phyloP scores from a whole-genome alignment of 1,140 invertebrate species.

The Drosophila pseudoobscura region DNA sequence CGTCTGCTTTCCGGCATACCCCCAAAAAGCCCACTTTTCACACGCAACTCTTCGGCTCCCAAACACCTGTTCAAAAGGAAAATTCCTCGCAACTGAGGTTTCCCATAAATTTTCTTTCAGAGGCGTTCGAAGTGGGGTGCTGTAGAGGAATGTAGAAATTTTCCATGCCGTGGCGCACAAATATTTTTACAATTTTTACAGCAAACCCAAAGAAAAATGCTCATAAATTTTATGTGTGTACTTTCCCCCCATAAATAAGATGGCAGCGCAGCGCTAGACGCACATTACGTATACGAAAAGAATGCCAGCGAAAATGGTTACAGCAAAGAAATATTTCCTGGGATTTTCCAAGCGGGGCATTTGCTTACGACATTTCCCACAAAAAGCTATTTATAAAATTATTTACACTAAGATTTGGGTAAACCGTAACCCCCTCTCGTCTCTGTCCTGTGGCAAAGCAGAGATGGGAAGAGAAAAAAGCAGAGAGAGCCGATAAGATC shows the following conservation, averaged over 20 bases:
- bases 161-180: constrained; percentile 33
- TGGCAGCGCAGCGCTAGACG: constrained; percentile 6
- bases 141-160: constrained; percentile 17
- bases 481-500: constrained; percentile 13
- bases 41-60: no score
- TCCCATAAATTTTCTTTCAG: constrained; percentile 29
- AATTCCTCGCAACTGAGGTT: constrained; percentile 16
- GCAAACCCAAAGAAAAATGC: constrained; percentile 20
- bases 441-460: not conserved
- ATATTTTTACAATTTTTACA: constrained; percentile 45
- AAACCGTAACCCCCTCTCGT: constrained; percentile 3
- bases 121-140: not conserved
- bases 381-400: constrained; percentile 59
- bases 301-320: constrained; percentile 9
- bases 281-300: constrained; percentile 40
- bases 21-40: not conserved
- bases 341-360: constrained; percentile 59
- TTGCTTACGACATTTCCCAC: constrained; percentile 71
- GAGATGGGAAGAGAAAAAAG: constrained; percentile 7
- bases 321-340: constrained; percentile 42
- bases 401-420: constrained; percentile 58
- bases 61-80: constrained; percentile 8
- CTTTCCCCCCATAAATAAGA: constrained; percentile 50
- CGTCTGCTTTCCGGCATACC: not conserved
- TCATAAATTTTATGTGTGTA: constrained; percentile 58